Evolutionary conservation across 2,888 invertebrate species (phyloP).

Genomic region (Coenonympha glycerion): DNA sequence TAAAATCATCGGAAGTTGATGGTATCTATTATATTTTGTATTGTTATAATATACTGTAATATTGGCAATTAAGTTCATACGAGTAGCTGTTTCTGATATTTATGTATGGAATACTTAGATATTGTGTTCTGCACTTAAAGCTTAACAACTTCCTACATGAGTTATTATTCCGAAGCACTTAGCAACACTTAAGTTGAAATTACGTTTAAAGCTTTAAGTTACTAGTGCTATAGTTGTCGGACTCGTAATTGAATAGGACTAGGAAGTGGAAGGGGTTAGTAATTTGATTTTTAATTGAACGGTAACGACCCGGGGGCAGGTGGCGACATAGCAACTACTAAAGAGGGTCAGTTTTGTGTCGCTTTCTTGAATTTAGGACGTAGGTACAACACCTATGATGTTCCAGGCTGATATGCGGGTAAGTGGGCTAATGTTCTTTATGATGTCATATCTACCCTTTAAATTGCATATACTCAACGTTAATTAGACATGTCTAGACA

Average conservation of each 20-base stretch:
- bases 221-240: slow-evolving; percentile 1
- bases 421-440: too few relatives aligned
- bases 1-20: background rate
- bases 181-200: slow-evolving; percentile 1
- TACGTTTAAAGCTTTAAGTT: background rate
- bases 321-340: background rate
- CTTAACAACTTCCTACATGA: slow-evolving; percentile 2
- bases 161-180: slow-evolving; percentile 3
- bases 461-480: background rate
- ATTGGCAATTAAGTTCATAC: background rate
- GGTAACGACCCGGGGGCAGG: background rate
- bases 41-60: background rate
- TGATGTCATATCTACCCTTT: background rate
- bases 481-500: background rate
- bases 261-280: slow-evolving; percentile 8
- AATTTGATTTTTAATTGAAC: slow-evolving; percentile 10
- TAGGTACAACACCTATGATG: background rate
- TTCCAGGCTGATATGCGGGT: too few relatives aligned
- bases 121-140: background rate
- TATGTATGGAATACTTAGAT: background rate
- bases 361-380: too few relatives aligned
- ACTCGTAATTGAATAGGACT: slow-evolving; percentile 8
- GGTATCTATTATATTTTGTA: background rate
- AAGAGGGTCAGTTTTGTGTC: too few relatives aligned
- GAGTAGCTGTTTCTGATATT: too few relatives aligned